These are phyloP conservation scores for Papilio aristodemus DNA, from an alignment of 1,140 invertebrate species.

Conservation along the genomic window DNA sequence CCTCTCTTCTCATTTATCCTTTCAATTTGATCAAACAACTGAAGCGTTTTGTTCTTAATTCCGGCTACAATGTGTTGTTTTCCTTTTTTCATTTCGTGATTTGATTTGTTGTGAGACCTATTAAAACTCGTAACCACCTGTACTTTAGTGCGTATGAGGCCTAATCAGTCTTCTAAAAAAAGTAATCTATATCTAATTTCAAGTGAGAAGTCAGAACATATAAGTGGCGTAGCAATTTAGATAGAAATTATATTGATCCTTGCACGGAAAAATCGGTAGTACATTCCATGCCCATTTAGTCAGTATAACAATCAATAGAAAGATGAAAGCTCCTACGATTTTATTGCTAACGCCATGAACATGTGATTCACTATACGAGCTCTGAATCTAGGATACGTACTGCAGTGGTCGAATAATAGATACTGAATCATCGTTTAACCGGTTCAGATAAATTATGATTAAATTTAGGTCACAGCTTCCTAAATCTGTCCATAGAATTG, in stretches of 20 bases:
- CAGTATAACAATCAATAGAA: too few relatives aligned
- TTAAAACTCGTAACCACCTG: too few relatives aligned
- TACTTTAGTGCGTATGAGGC: too few relatives aligned
- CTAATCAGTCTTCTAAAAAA: too few relatives aligned
- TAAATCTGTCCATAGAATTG: constrained; percentile 3
- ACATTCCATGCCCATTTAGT: too few relatives aligned
- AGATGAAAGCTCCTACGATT: background rate
- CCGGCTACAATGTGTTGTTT: background rate
- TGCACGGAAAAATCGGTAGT: too few relatives aligned
- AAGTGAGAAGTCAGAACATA: too few relatives aligned
- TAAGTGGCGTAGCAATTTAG: too few relatives aligned
- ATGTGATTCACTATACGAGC: constrained; percentile 7
- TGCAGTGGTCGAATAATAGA: background rate
- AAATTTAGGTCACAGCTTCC: constrained; percentile 7
- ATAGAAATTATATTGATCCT: too few relatives aligned
- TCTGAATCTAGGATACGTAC: background rate
- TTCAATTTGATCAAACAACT: background rate
- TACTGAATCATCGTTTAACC: constrained; percentile 18
- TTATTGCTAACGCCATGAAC: background rate
- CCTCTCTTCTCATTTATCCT: constrained; percentile 2
- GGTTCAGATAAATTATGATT: constrained; percentile 22
- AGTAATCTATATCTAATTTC: too few relatives aligned
- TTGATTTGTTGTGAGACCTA: too few relatives aligned
- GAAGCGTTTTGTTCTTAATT: background rate
- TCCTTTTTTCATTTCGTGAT: background rate